Evolutionary conservation across 2,888 invertebrate species (phyloP).

Genomic region (Theretra japonica): DNA sequence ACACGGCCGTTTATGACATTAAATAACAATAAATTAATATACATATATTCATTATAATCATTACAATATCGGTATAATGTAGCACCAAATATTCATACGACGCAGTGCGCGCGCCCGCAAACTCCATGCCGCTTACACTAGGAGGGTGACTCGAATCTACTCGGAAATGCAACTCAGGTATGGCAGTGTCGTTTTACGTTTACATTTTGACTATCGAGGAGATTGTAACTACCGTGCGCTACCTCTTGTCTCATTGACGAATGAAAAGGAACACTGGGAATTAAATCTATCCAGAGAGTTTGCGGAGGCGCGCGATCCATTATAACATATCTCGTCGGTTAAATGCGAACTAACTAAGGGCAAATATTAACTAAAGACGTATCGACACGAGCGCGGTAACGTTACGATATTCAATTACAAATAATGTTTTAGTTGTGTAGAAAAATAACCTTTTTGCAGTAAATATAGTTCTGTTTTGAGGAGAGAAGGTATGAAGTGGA

Average conservation of each 20-base stretch:
- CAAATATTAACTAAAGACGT: not conserved
- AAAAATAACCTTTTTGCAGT: not conserved
- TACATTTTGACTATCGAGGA: not conserved
- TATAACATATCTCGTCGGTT: constrained; percentile 35
- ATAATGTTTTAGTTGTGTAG: not conserved
- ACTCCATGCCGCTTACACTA: not conserved
- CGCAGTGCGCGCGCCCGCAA: constrained; percentile 12
- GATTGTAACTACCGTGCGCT: not conserved
- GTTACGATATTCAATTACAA: not conserved
- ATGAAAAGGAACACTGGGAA: constrained; percentile 9
- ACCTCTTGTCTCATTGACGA: not conserved
- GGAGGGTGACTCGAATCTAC: not conserved
- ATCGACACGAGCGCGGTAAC: not conserved
- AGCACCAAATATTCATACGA: constrained; percentile 51
- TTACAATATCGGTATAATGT: constrained; percentile 47
- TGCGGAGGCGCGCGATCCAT: constrained; percentile 40
- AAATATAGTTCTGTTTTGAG: not conserved
- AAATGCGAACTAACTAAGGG: constrained; percentile 33
- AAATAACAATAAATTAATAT: constrained; percentile 40
- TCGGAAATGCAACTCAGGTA: constrained; percentile 9
- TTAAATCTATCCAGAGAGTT: not conserved
- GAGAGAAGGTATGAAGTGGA: not conserved
- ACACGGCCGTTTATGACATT: constrained; percentile 29
- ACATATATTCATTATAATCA: constrained; percentile 29
- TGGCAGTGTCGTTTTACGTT: constrained; percentile 12